phyloP scores from a whole-genome alignment of 2,113 vertebrate genomes.

The Desmodus rotundus region DNA sequence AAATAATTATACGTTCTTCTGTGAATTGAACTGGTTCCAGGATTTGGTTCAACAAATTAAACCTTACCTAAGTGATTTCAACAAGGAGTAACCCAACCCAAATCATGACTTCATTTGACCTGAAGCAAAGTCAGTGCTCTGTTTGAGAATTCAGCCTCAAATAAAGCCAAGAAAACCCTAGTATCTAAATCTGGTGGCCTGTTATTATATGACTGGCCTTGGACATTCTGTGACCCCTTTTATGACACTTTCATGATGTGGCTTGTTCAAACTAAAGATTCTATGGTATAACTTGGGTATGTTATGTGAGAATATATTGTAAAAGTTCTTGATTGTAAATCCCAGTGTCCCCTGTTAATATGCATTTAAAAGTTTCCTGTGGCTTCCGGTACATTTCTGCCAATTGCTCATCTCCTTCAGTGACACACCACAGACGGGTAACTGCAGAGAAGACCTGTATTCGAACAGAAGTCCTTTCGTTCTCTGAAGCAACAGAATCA shows the following conservation, averaged over 20 bases:
- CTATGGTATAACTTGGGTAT: slow-evolving; percentile 11
- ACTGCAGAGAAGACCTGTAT: neutral
- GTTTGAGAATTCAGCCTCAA: slow-evolving; percentile 38
- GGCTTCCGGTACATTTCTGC: neutral
- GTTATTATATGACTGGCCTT: neutral
- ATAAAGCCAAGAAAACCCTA: slow-evolving; percentile 27
- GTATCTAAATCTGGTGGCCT: neutral
- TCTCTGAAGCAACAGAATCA: neutral
- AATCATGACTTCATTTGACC: slow-evolving; percentile 64
- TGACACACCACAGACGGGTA: neutral
- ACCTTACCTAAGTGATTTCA: slow-evolving; percentile 44
- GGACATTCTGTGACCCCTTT: neutral
- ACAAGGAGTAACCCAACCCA: neutral
- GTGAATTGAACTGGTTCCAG: slow-evolving; percentile 26
- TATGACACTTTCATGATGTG: neutral
- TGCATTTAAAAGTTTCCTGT: neutral
- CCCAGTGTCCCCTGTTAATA: neutral
- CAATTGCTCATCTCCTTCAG: neutral
- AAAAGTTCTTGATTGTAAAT: slow-evolving; percentile 34
- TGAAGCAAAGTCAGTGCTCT: slow-evolving; percentile 40
- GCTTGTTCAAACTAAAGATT: slow-evolving; percentile 35
- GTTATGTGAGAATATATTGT: neutral
- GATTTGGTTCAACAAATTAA: slow-evolving; percentile 43
- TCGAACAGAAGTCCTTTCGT: neutral
- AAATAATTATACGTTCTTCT: slow-evolving; percentile 32